Percentiles rank a stretch among this genome's conserved stretches.
These are phyloP conservation scores for Crotalus helleri DNA, from an alignment of 2,113 vertebrate genomes.

Conservation along the genomic window DNA sequence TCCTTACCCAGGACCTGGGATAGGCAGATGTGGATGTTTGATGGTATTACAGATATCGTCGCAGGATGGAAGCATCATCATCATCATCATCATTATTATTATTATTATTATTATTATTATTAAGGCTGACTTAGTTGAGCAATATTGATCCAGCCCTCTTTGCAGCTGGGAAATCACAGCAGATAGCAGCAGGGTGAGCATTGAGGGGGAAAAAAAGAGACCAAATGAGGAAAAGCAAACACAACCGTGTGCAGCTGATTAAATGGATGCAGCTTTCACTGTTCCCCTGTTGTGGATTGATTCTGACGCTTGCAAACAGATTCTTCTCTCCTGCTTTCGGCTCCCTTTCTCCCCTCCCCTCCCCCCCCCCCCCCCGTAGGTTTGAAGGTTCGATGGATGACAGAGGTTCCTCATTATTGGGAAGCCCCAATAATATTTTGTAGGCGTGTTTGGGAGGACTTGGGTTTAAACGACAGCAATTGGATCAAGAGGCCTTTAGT, in stretches of 20 bases:
- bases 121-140: conserved; percentile 10
- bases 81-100: too few species aligned
- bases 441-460: conserved; percentile 60
- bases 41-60: too few species aligned
- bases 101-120: too few species aligned
- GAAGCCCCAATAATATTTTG: conserved; percentile 65
- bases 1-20: too few species aligned
- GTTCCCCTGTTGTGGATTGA: conserved; percentile 60
- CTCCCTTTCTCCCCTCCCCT: too few species aligned
- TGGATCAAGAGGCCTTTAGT: conserved; percentile 69
- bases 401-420: conserved; percentile 47
- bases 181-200: conserved; percentile 42
- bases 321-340: too few species aligned
- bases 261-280: conserved; percentile 39
- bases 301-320: conserved; percentile 35
- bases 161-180: conserved; percentile 48
- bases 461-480: conserved; percentile 76
- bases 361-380: not conserved
- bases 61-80: too few species aligned
- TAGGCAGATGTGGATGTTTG: too few species aligned
- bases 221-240: conserved; percentile 7
- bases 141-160: conserved; percentile 49
- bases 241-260: conserved; percentile 52
- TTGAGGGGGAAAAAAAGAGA: not conserved
- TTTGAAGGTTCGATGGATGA: conserved; percentile 59